Evolutionary conservation across 2,797 vertebrate genomes (phyloP), one percentile per base, ranked within the genome.

Genomic region (Sebastiscus albofasciatus): DNA sequence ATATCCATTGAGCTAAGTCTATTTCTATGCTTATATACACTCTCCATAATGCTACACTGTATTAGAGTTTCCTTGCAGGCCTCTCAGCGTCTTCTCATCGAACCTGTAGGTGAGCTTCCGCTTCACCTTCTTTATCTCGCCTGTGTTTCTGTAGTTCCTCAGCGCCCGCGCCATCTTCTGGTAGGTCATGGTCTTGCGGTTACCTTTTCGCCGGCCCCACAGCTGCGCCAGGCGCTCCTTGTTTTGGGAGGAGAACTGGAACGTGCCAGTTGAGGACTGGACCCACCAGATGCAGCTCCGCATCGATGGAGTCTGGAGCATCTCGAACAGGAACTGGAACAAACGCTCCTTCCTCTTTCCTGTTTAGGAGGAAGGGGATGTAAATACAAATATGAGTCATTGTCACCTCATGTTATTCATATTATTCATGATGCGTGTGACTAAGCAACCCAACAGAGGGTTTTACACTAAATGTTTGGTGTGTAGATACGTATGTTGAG

Each of bases 241-340:
- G 91, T 97, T 96, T 83, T 96, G 96, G 6, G 96, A 97, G 39
- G 96, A 96, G 86, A 97, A 97, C 93, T 97, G 96, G 87, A 97
- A 97, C 0, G 93, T 96, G 6, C 96, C 96, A 0, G 90, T 87
- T 1, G 93, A 90, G 0, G 95, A 95, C 72, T 96, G 95, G 18
- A 96, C 95, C 96, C 96, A 97, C 96, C 96, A 96, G 87, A 97
- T 96, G 83, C 96, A 97, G 90, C 94, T 96, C 20, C 92, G 92
- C 96, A 97, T 97, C 2, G 95, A 94, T 12, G 96, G 96, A 0
- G 94, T 96, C 93, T 97, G 95, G 33, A 97, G 95, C 96, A 97
- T 97, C 91, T 96, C 96, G 1, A 96, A 96, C 33, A 97, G 93
- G 86, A 97, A 97, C 92, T 97, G 96, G 90, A 96, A 97, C 77